These are phyloP conservation scores for Chymomyza costata DNA, from an alignment of 1,140 invertebrate species.

Conservation along the genomic window DNA sequence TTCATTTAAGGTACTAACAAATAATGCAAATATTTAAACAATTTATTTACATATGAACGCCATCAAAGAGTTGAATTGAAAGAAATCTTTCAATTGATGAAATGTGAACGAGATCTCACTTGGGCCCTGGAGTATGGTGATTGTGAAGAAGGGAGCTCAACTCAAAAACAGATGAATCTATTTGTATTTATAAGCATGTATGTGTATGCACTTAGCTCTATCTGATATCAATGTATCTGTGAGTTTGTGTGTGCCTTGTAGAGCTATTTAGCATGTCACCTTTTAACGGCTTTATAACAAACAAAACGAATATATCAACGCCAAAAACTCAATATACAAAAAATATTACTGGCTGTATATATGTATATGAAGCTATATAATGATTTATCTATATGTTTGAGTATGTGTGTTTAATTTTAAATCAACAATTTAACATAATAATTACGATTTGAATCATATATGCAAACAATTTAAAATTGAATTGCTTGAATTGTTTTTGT, in stretches of 20 bases:
- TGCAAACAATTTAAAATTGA: slow-evolving; percentile 52
- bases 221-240: slow-evolving; percentile 2
- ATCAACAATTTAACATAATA: slow-evolving; percentile 72
- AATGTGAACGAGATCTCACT: slow-evolving; percentile 63
- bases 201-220: slow-evolving; percentile 51
- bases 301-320: slow-evolving; percentile 43
- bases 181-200: slow-evolving; percentile 63
- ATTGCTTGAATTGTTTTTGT: slow-evolving; percentile 30
- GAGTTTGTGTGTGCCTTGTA: slow-evolving; percentile 45
- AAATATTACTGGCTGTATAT: background rate
- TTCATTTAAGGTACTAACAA: slow-evolving; percentile 75
- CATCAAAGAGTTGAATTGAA: slow-evolving; percentile 73
- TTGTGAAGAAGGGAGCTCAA: background rate
- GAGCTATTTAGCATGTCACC: slow-evolving; percentile 72
- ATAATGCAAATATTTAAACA: slow-evolving; percentile 75
- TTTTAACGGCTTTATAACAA: slow-evolving; percentile 65
- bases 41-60: slow-evolving; percentile 75
- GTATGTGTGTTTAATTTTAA: slow-evolving; percentile 41
- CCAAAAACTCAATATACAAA: slow-evolving; percentile 27
- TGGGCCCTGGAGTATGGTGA: slow-evolving; percentile 2
- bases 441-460: slow-evolving; percentile 69
- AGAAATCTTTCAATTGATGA: slow-evolving; percentile 71
- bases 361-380: background rate
- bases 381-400: slow-evolving; percentile 2
- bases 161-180: slow-evolving; percentile 65